Evolutionary conservation across 2,113 vertebrate genomes (phyloP).

Genomic region (Aldabrachelys gigantea): DNA sequence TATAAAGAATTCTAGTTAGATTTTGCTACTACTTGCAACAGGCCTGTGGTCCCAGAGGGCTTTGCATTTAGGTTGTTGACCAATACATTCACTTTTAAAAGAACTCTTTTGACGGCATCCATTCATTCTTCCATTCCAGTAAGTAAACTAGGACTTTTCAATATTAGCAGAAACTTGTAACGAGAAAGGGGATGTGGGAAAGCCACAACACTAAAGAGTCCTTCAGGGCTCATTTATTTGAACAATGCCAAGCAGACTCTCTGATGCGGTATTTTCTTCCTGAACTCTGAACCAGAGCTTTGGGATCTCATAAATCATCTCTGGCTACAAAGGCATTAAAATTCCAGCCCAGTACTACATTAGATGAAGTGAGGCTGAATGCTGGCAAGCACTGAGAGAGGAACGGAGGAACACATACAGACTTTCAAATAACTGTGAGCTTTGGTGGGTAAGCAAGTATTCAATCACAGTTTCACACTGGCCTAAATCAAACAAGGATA

Average conservation of each 20-base stretch:
- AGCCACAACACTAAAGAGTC: constrained; percentile 35
- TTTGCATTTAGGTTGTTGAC: background rate
- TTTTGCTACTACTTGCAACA: accelerated
- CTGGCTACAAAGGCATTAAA: constrained; percentile 72
- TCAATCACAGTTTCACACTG: background rate
- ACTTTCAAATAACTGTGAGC: background rate
- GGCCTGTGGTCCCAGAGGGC: accelerated
- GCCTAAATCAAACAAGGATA: background rate
- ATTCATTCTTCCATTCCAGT: background rate
- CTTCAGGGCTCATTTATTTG: constrained; percentile 66
- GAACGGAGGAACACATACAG: background rate
- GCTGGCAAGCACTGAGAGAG: constrained; percentile 37
- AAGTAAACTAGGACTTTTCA: background rate
- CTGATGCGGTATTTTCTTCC: constrained; percentile 71
- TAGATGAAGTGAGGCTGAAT: constrained; percentile 62
- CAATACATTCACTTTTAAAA: background rate
- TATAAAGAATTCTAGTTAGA: background rate
- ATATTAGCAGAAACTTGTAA: background rate
- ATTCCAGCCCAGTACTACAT: constrained; percentile 66
- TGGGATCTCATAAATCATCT: constrained; percentile 75
- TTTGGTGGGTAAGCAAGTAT: background rate
- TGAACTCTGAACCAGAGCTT: constrained; percentile 56
- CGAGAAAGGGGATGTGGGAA: accelerated
- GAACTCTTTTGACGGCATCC: background rate
- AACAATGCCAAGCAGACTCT: constrained; percentile 64